phyloP scores from a whole-genome alignment of 2,113 vertebrate genomes.

The Struthidea cinerea region DNA sequence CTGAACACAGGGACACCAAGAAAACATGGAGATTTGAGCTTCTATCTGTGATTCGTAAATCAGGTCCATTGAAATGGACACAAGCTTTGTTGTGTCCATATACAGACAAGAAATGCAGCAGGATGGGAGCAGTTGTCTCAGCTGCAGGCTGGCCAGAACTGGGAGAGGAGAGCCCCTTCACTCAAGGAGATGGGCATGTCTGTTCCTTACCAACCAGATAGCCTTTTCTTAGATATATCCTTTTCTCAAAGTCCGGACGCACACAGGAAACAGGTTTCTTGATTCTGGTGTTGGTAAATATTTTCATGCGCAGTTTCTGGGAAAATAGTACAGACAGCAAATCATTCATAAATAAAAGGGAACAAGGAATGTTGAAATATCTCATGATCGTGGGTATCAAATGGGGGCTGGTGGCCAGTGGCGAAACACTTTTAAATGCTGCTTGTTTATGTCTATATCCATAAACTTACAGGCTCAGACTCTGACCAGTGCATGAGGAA shows the following conservation, averaged over 20 bases:
- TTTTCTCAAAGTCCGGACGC: not conserved
- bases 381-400: not conserved
- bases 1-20: not conserved
- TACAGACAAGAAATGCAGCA: not conserved
- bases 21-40: not conserved
- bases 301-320: constrained; percentile 57
- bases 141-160: not conserved
- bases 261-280: constrained; percentile 61
- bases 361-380: not conserved
- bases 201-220: not conserved
- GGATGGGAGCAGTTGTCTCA: not conserved
- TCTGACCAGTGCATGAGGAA: not conserved
- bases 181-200: not conserved
- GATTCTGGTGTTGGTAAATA: constrained; percentile 55
- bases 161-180: not conserved
- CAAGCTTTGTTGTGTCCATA: not conserved
- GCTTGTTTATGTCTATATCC: not conserved
- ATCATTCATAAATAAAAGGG: not conserved
- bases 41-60: not conserved
- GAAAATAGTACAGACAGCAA: not conserved
- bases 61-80: not conserved
- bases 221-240: rapidly evolving
- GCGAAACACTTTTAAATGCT: not conserved
- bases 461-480: not conserved
- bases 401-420: not conserved